Conservation (phyloP, 2,113 vertebrate species). For the Thunnus thynnus region DNA sequence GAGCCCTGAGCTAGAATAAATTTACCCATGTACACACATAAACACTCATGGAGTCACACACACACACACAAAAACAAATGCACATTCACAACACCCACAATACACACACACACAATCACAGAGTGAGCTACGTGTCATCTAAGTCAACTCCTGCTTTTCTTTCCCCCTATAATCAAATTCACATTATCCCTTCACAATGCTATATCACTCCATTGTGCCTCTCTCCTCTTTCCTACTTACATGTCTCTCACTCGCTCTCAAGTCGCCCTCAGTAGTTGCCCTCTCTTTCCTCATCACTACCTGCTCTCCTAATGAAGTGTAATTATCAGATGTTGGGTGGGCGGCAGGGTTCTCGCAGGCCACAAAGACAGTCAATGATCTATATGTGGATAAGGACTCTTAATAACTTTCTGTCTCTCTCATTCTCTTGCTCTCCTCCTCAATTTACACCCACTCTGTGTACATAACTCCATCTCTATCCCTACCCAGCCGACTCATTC, state of each 20-base stretch:
- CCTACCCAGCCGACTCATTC: background rate
- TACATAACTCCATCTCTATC: conserved; percentile 36
- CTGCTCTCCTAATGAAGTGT: conserved; percentile 77
- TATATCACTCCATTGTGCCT: conserved; percentile 11
- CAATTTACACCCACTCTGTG: conserved; percentile 49
- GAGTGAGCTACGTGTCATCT: conserved; percentile 13
- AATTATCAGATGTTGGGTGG: conserved; percentile 79
- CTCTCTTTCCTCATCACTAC: conserved; percentile 66
- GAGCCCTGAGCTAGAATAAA: conserved; percentile 71
- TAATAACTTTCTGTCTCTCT: conserved; percentile 66
- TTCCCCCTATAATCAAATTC: conserved; percentile 50
- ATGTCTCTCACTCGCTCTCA: conserved; percentile 15
- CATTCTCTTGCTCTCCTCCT: conserved; percentile 47
- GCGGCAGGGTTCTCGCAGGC: conserved; percentile 63
- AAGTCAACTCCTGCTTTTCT: conserved; percentile 32
- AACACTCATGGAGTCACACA: conserved; percentile 46
- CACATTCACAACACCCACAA: conserved; percentile 13
- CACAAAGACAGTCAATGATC: conserved; percentile 65
- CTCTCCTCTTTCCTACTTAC: background rate
- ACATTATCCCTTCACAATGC: conserved; percentile 46
- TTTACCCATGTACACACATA: conserved; percentile 46
- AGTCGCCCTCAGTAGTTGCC: background rate
- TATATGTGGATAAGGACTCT: conserved; percentile 66
- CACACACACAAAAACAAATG: conserved; percentile 21
- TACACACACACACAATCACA: conserved; percentile 1